Evolutionary conservation across 2,113 vertebrate genomes (phyloP).

Genomic region (Vanacampus margaritifer): DNA sequence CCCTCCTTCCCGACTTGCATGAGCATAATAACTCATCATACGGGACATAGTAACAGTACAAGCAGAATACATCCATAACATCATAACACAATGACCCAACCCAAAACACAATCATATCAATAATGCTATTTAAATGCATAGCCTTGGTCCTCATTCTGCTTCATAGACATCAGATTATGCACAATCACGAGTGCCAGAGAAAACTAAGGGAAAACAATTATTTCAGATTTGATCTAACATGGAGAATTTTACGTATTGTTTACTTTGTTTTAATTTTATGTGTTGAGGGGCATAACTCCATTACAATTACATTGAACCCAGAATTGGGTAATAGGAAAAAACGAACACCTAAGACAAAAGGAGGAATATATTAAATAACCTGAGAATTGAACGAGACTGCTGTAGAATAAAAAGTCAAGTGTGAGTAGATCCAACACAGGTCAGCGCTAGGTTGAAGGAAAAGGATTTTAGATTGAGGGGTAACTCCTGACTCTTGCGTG

Average conservation of each 20-base stretch:
- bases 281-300: no score
- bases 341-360: constrained; percentile 1
- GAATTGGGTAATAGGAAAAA: constrained; percentile 12
- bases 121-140: no score
- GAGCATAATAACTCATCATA: no score
- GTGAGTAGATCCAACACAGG: constrained; percentile 22
- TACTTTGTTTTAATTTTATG: no score
- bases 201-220: background rate
- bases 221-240: background rate
- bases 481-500: constrained; percentile 50
- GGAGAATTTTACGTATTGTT: background rate
- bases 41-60: no score
- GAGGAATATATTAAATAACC: constrained; percentile 16
- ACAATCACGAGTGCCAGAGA: background rate
- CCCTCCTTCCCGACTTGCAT: no score
- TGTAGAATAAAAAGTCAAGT: constrained; percentile 19
- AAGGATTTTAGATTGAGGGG: background rate
- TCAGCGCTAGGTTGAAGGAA: constrained; percentile 18
- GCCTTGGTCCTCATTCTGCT: background rate
- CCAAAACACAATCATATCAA: no score
- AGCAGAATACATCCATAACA: no score
- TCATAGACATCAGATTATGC: background rate
- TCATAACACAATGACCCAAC: no score
- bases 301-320: background rate
- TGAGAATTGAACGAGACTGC: constrained; percentile 1